These are phyloP conservation scores for Cyprinodon diabolis DNA, from an alignment of 2,797 vertebrate genomes.

Conservation along the genomic window DNA sequence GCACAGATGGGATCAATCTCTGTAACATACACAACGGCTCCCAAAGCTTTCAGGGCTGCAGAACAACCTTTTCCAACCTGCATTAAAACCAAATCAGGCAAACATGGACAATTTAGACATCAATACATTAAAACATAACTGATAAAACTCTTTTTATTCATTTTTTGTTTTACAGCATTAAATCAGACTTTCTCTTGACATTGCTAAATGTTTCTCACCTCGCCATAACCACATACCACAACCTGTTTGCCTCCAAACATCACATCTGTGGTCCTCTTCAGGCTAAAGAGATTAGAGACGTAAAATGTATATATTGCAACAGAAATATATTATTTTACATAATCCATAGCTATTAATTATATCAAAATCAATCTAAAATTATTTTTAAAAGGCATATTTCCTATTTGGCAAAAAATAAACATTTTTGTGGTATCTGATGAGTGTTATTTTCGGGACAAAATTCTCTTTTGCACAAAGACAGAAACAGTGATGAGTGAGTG, in stretches of 20 bases:
- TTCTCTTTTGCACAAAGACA: background rate
- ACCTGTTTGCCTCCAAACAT: slow-evolving; percentile 98
- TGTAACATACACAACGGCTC: slow-evolving; percentile 89
- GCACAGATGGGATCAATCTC: slow-evolving; percentile 97
- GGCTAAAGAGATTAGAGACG: slow-evolving; percentile 70
- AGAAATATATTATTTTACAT: background rate
- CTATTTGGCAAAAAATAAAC: background rate
- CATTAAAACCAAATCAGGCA: slow-evolving; percentile 12
- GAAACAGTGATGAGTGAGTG: background rate
- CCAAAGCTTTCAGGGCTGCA: slow-evolving; percentile 92
- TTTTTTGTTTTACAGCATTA: slow-evolving; percentile 2
- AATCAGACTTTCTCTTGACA: background rate
- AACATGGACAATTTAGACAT: background rate
- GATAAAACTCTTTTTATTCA: background rate
- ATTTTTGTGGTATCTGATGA: background rate
- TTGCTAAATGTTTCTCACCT: slow-evolving; percentile 82
- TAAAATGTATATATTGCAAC: slow-evolving; percentile 18
- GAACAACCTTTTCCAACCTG: slow-evolving; percentile 96
- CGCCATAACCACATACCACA: slow-evolving; percentile 94
- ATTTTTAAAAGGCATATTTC: background rate
- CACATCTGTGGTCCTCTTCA: slow-evolving; percentile 96
- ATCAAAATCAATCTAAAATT: background rate
- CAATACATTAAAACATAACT: background rate
- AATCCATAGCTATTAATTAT: background rate
- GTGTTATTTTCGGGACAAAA: background rate